A percentile compares a stretch with the other conserved stretches of the same genome.
These are phyloP conservation scores for Cottus gobio DNA, from an alignment of 2,113 vertebrate genomes.

Conservation along the genomic window DNA sequence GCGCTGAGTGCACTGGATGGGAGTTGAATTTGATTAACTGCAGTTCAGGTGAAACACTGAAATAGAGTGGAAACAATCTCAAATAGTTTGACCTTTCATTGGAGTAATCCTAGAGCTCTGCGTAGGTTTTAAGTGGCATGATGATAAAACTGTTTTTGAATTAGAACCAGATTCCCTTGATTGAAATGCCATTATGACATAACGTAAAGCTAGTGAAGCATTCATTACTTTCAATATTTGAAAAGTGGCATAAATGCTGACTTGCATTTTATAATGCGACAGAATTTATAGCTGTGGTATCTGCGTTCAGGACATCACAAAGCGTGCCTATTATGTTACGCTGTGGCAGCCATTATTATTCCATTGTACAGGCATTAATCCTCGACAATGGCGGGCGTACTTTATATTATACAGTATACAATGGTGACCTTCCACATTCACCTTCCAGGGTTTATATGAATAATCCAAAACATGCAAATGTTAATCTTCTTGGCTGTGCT, in stretches of 20 bases:
- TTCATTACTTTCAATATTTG: constrained; percentile 4
- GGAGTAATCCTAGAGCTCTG: constrained; percentile 55
- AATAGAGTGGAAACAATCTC: constrained; percentile 32
- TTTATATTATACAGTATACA: constrained; percentile 68
- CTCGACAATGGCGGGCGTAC: constrained; percentile 43
- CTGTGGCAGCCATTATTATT: constrained; percentile 43
- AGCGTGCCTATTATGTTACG: neutral
- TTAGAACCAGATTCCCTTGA: constrained; percentile 48
- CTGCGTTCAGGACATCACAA: constrained; percentile 17
- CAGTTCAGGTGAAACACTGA: constrained; percentile 18
- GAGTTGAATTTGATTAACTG: constrained; percentile 39
- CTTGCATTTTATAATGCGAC: neutral
- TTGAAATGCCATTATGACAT: constrained; percentile 50
- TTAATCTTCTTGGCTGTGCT: constrained; percentile 74
- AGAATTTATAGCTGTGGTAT: constrained; percentile 4
- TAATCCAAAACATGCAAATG: constrained; percentile 71
- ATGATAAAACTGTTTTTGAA: constrained; percentile 51
- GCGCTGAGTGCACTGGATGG: constrained; percentile 10
- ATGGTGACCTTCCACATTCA: constrained; percentile 73
- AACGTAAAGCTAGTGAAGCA: constrained; percentile 13
- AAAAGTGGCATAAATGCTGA: constrained; percentile 21
- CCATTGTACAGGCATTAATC: constrained; percentile 60
- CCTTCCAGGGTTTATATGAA: constrained; percentile 72
- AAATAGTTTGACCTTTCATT: constrained; percentile 66
- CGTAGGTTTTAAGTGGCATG: constrained; percentile 28